Evolutionary conservation across 2,888 invertebrate species (phyloP).

Genomic region (Microctonus brassicae): DNA sequence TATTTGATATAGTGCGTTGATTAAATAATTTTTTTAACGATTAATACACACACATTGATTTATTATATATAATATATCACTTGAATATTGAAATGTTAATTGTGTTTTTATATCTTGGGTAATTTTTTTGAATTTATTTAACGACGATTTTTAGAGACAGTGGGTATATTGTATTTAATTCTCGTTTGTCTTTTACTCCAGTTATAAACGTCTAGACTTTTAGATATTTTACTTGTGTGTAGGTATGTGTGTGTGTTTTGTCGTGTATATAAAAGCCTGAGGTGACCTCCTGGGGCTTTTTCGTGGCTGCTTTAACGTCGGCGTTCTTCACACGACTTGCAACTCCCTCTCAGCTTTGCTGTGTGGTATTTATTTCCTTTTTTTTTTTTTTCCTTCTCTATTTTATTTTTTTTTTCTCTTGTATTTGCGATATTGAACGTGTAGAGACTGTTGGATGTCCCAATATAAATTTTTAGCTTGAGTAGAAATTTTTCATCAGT

Average conservation of each 20-base stretch:
- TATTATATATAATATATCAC: no score
- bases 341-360: neutral
- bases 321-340: slow-evolving; percentile 9
- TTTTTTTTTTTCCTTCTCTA: slow-evolving; percentile 9
- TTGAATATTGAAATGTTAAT: no score
- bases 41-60: no score
- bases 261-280: slow-evolving; percentile 14
- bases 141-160: no score
- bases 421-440: slow-evolving; percentile 5
- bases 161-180: neutral
- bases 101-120: no score
- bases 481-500: neutral
- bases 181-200: neutral
- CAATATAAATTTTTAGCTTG: neutral
- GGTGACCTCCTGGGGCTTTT: slow-evolving; percentile 43
- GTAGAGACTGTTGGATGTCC: neutral
- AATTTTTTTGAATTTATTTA: no score
- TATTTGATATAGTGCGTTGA: no score
- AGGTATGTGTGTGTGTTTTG: neutral
- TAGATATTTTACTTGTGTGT: neutral
- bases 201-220: neutral
- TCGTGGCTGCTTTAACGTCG: slow-evolving; percentile 35
- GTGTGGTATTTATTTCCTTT: slow-evolving; percentile 16
- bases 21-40: no score
- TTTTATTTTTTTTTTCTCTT: neutral